Evolutionary conservation across 2,888 invertebrate species (phyloP).

Genomic region (Lucinisca nassula): DNA sequence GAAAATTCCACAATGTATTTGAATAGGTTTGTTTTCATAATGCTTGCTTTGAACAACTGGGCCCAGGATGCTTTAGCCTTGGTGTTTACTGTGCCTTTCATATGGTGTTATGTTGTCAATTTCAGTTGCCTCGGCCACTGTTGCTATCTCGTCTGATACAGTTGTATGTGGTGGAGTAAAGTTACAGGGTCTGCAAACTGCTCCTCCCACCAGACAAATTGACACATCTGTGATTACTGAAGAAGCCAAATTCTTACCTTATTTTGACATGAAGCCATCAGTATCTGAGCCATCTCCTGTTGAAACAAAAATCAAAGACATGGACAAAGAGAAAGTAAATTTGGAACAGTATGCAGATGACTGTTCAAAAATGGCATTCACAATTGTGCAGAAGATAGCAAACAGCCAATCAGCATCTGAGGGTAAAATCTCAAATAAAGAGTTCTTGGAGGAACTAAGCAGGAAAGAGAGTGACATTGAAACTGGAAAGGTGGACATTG

Average conservation of each 20-base stretch:
- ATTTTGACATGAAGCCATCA: conserved; percentile 87
- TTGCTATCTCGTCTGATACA: conserved; percentile 76
- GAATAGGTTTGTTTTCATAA: too few species aligned
- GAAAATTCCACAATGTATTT: too few species aligned
- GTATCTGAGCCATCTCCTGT: not conserved
- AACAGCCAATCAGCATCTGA: not conserved
- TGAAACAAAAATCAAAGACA: not conserved
- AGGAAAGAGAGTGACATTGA: not conserved
- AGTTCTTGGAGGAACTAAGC: conserved; percentile 3
- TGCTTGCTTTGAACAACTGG: too few species aligned
- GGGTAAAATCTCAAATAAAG: conserved; percentile 24
- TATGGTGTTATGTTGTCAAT: too few species aligned
- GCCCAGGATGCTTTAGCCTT: too few species aligned
- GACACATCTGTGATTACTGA: conserved; percentile 95
- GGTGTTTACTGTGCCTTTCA: too few species aligned
- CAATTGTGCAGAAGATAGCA: conserved; percentile 17
- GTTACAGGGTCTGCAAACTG: conserved; percentile 95
- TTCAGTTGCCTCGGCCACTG: conserved; percentile 72
- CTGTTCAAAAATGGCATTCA: conserved; percentile 26
- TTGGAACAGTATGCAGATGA: conserved; percentile 23
- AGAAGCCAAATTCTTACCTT: conserved; percentile 94
- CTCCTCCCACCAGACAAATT: conserved; percentile 93
- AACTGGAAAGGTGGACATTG: not conserved
- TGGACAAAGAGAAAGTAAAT: not conserved
- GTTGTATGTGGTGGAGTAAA: conserved; percentile 94